phyloP scores from a whole-genome alignment of 2,888 invertebrate genomes.

The Alitta virens region DNA sequence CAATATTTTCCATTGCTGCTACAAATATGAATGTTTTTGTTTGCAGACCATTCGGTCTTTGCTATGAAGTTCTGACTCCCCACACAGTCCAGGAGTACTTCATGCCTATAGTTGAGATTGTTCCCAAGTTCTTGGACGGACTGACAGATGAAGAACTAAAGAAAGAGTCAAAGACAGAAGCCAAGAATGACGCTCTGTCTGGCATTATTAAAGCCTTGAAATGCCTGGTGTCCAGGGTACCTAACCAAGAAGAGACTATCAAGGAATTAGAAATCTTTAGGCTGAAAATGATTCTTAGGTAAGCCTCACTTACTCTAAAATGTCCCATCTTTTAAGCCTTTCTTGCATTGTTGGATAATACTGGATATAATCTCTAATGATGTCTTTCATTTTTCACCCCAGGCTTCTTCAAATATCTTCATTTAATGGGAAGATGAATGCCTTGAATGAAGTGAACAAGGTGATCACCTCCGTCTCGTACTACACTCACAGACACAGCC shows the following conservation, averaged over 20 bases:
- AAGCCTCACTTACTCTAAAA: too few relatives aligned
- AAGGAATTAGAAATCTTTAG: slow-evolving; percentile 89
- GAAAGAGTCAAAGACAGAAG: slow-evolving; percentile 87
- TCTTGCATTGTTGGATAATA: too few relatives aligned
- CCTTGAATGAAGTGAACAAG: slow-evolving; percentile 96
- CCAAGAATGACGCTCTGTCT: slow-evolving; percentile 93
- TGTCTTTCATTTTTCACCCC: slow-evolving; percentile 9
- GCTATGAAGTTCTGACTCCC: slow-evolving; percentile 85
- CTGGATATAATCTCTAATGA: background rate
- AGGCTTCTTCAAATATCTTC: slow-evolving; percentile 92
- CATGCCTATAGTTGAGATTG: slow-evolving; percentile 81
- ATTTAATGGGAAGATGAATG: slow-evolving; percentile 99
- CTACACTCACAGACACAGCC: slow-evolving; percentile 67
- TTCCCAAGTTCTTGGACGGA: slow-evolving; percentile 67
- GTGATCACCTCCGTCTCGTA: slow-evolving; percentile 82
- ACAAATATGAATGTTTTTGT: too few relatives aligned
- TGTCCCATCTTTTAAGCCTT: too few relatives aligned
- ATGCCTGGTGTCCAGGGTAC: slow-evolving; percentile 80
- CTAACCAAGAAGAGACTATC: slow-evolving; percentile 69
- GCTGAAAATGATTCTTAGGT: slow-evolving; percentile 86
- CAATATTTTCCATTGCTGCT: too few relatives aligned
- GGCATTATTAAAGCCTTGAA: slow-evolving; percentile 91
- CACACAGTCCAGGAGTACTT: slow-evolving; percentile 89
- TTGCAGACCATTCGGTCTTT: slow-evolving; percentile 81
- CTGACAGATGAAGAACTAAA: slow-evolving; percentile 93